Percentiles rank a stretch among this genome's conserved stretches.
Conservation (phyloP, 2,888 invertebrate genomes). For the Callosobruchus maculatus region DNA sequence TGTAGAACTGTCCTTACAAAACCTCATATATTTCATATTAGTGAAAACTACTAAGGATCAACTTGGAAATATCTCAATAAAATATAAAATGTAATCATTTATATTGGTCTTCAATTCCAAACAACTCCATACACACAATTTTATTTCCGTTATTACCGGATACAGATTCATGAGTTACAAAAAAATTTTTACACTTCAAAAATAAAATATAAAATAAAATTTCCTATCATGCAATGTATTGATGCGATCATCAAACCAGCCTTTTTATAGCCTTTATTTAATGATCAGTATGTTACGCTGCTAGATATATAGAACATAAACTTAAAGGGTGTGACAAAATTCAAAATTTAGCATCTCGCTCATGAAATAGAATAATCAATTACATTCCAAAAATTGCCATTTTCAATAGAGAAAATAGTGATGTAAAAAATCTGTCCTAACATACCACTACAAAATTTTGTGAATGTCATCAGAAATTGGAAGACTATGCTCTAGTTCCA, state of each 20-base stretch:
- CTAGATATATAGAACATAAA: not conserved
- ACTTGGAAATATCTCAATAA: not conserved
- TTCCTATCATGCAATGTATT: not conserved
- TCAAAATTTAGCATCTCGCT: not conserved
- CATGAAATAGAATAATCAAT: not conserved
- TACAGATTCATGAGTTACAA: not conserved
- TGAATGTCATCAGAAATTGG: too few relatives aligned
- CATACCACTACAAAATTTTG: too few relatives aligned
- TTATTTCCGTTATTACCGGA: not conserved
- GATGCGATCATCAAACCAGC: not conserved
- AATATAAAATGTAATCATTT: not conserved
- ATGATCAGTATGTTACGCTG: not conserved
- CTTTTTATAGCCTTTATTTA: not conserved
- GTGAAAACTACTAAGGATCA: too few relatives aligned
- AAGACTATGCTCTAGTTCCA: too few relatives aligned
- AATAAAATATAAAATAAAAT: not conserved
- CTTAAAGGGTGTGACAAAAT: not conserved
- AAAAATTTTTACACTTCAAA: not conserved
- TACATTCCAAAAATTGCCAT: too few relatives aligned
- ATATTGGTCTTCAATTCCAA: not conserved
- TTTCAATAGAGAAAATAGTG: too few relatives aligned
- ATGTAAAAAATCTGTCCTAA: too few relatives aligned
- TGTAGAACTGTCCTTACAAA: too few relatives aligned
- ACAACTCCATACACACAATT: not conserved
- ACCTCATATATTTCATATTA: too few relatives aligned